A percentile compares a stretch with the other conserved stretches of the same genome.
These are phyloP conservation scores for Dicycla oo DNA, from an alignment of 2,888 invertebrate genomes.

Conservation along the genomic window DNA sequence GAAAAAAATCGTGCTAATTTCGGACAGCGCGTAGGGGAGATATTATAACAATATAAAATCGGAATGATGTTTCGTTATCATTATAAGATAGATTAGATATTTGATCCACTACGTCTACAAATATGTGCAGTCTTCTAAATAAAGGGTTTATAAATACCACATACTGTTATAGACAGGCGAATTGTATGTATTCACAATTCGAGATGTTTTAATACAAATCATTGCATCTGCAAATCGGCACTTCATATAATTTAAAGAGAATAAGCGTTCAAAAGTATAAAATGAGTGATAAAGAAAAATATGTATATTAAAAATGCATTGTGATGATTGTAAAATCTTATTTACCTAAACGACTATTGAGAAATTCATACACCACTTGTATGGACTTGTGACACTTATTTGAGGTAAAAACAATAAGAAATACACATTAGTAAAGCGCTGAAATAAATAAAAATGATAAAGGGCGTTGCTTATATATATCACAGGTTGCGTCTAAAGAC, in stretches of 20 bases:
- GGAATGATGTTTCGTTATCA: constrained; percentile 33
- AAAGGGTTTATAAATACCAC: constrained; percentile 27
- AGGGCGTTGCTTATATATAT: constrained; percentile 78
- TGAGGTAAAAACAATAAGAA: constrained; percentile 8
- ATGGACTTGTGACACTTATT: constrained; percentile 22
- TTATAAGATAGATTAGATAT: constrained; percentile 24
- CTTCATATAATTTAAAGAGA: constrained; percentile 8
- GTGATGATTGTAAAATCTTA: constrained; percentile 12
- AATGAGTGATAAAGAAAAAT: neutral
- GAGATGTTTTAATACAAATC: neutral
- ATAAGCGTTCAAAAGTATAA: neutral
- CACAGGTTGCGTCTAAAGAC: constrained; percentile 80
- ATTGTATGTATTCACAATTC: constrained; percentile 1
- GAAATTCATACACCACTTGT: constrained; percentile 10
- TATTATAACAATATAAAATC: constrained; percentile 19
- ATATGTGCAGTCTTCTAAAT: constrained; percentile 51
- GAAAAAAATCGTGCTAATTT: neutral
- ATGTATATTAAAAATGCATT: constrained; percentile 12
- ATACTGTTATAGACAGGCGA: constrained; percentile 11
- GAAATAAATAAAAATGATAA: constrained; percentile 50
- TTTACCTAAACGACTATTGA: constrained; percentile 11
- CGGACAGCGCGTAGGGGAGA: neutral
- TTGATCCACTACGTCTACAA: constrained; percentile 43
- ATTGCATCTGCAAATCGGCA: neutral
- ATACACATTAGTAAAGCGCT: constrained; percentile 35